A percentile compares a stretch with the other conserved stretches of the same genome.
Conservation (phyloP, 2,797 vertebrate species). For the Amblyopsis hoosieri region DNA sequence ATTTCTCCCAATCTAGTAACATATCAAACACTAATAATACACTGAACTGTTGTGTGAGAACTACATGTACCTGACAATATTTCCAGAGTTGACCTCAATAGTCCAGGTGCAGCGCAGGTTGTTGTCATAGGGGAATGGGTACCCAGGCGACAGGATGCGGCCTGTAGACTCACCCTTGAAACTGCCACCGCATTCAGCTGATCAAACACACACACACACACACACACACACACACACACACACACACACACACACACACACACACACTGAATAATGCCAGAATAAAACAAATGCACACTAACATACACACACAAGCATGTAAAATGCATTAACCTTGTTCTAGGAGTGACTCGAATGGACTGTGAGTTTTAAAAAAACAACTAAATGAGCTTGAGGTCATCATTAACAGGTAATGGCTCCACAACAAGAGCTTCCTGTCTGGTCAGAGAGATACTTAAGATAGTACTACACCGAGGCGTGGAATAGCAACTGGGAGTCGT, state of each 20-base stretch:
- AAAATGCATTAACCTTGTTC: background rate
- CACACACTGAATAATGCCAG: conserved; percentile 1
- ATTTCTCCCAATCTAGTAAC: too few species aligned
- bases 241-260: conserved; percentile 10
- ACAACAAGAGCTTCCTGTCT: conserved; percentile 29
- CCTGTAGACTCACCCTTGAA: conserved; percentile 94
- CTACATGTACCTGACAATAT: conserved; percentile 96
- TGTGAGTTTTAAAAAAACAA: conserved; percentile 1
- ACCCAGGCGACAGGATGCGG: conserved; percentile 94
- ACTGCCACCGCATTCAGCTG: conserved; percentile 95
- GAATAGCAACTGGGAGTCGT: too few species aligned
- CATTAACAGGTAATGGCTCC: conserved; percentile 31
- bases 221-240: conserved; percentile 22
- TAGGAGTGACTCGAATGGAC: background rate
- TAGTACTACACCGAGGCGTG: too few species aligned
- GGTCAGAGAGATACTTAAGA: conserved; percentile 18
- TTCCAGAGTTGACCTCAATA: conserved; percentile 92
- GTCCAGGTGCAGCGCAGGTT: conserved; percentile 95
- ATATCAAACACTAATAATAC: too few species aligned
- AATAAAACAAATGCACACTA: conserved; percentile 3
- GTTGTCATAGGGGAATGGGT: conserved; percentile 98
- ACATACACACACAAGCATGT: background rate
- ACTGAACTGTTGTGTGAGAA: too few species aligned
- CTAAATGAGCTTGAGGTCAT: background rate
- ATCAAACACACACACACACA: conserved; percentile 17